phyloP scores from a whole-genome alignment of 2,888 invertebrate species.

The Microchrysa polita region DNA sequence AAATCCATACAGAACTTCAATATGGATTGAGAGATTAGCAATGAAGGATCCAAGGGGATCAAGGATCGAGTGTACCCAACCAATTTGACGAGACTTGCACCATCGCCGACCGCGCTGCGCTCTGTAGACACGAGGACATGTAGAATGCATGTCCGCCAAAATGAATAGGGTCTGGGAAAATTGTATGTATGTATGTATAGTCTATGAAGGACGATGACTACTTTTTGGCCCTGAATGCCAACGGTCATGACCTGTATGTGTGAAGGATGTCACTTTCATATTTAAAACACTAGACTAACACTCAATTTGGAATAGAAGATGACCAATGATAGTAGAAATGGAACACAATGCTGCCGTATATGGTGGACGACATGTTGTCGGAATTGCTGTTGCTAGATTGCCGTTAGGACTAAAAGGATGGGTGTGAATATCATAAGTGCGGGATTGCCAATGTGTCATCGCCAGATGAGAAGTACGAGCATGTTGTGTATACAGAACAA shows the following conservation, averaged over 20 bases:
- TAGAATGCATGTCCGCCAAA: background rate
- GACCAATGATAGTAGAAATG: slow-evolving; percentile 7
- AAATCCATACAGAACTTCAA: slow-evolving; percentile 14
- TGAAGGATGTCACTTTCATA: slow-evolving; percentile 40
- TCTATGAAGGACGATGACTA: background rate
- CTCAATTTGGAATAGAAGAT: slow-evolving; percentile 36
- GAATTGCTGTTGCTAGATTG: background rate
- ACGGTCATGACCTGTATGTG: slow-evolving; percentile 31
- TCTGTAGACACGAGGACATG: background rate
- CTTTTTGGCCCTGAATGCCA: background rate
- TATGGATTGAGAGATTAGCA: slow-evolving; percentile 22
- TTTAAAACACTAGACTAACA: slow-evolving; percentile 43
- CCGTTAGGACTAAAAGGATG: background rate
- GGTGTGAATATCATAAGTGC: background rate
- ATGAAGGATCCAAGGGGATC: background rate
- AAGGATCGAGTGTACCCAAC: background rate
- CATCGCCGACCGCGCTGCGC: too few species aligned
- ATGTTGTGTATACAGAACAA: slow-evolving; percentile 30
- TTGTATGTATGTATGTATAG: too few species aligned
- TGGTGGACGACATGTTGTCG: background rate
- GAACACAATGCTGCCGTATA: background rate
- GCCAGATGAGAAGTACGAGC: too few species aligned
- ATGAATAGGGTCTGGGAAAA: background rate
- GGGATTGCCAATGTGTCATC: slow-evolving; percentile 33
- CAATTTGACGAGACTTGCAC: too few species aligned